These are phyloP conservation scores for Exephanes ischioxanthus DNA, from an alignment of 2,888 invertebrate species.

Conservation along the genomic window DNA sequence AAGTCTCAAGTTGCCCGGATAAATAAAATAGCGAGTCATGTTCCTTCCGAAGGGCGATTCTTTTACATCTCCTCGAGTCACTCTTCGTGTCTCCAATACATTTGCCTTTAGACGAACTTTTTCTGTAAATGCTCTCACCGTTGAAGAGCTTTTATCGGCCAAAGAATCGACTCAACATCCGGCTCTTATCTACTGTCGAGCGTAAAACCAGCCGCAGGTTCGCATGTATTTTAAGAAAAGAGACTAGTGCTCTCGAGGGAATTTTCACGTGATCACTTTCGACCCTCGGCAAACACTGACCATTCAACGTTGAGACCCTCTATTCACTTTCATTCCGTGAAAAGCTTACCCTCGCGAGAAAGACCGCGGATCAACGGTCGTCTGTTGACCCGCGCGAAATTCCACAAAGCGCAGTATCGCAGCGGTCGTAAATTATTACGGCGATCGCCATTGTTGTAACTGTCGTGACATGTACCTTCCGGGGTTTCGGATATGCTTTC, in stretches of 20 bases:
- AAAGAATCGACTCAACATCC: background rate
- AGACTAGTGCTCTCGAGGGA: conserved; percentile 39
- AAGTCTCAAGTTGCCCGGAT: background rate
- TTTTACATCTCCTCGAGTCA: background rate
- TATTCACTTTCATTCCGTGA: conserved; percentile 56
- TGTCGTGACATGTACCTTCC: conserved; percentile 31
- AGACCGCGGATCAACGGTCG: conserved; percentile 21
- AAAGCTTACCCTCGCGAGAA: conserved; percentile 49
- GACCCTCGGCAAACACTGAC: conserved; percentile 53
- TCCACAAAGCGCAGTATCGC: conserved; percentile 35
- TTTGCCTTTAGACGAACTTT: background rate
- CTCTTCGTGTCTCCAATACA: background rate
- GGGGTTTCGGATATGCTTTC: conserved; percentile 11
- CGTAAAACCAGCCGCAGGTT: conserved; percentile 9
- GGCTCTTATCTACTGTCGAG: background rate
- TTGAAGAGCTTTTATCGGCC: background rate
- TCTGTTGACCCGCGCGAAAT: conserved; percentile 48
- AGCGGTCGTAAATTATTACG: conserved; percentile 51
- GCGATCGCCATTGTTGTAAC: conserved; percentile 48
- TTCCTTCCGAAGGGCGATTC: background rate
- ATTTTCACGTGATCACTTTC: conserved; percentile 48
- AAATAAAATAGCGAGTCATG: background rate
- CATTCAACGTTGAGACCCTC: conserved; percentile 49
- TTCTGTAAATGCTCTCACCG: background rate
- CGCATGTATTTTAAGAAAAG: conserved; percentile 36